phyloP scores from a whole-genome alignment of 2,113 vertebrate genomes.

The Gallinago paraguaiae region DNA sequence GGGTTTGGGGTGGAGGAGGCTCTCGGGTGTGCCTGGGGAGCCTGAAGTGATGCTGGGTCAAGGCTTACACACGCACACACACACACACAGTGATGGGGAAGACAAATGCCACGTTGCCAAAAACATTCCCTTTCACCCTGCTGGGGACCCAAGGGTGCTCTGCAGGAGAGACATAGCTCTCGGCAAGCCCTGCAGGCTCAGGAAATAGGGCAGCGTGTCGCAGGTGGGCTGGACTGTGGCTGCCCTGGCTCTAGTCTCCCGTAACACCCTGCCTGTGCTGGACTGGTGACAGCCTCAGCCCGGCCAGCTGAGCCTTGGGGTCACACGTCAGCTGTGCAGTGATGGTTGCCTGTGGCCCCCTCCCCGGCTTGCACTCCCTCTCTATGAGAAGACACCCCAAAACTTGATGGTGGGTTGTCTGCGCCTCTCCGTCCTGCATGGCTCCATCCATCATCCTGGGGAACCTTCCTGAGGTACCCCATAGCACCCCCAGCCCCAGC shows the following conservation, averaged over 20 bases:
- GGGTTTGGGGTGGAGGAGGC: not conserved
- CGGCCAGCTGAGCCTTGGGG: not conserved
- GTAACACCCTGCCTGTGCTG: accelerated
- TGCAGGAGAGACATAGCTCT: not conserved
- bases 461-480: not conserved
- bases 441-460: not conserved
- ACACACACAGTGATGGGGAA: not conserved
- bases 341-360: not conserved
- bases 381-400: not conserved
- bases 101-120: not conserved
- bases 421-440: accelerated
- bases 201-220: not conserved
- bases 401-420: not conserved
- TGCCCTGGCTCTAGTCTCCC: not conserved
- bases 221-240: not conserved
- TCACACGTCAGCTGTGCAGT: accelerated
- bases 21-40: accelerated
- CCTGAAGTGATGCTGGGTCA: accelerated
- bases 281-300: not conserved
- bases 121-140: not conserved
- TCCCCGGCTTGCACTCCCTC: accelerated
- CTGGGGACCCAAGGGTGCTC: not conserved
- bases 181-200: not conserved
- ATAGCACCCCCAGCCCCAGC: not conserved
- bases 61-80: not conserved